These are phyloP conservation scores for Polypterus bichir DNA, from an alignment of 2,113 vertebrate genomes.

Conservation along the genomic window DNA sequence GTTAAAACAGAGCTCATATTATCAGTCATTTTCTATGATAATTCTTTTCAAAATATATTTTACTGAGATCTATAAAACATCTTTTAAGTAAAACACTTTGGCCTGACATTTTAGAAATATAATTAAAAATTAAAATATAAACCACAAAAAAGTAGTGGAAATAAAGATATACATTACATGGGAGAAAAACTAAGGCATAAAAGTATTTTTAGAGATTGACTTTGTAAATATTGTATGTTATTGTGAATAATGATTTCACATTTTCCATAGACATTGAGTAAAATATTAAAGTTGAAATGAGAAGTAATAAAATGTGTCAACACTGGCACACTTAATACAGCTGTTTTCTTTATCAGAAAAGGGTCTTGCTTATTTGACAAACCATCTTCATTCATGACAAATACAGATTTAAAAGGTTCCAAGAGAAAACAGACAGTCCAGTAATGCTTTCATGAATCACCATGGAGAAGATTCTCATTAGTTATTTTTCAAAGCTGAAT, in stretches of 20 bases:
- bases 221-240: slow-evolving; percentile 11
- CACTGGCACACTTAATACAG: no score
- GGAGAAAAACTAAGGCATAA: no score
- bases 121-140: slow-evolving; percentile 23
- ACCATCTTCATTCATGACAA: slow-evolving; percentile 21
- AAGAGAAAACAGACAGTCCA: slow-evolving; percentile 37
- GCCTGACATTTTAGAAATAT: neutral
- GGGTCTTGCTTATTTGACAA: slow-evolving; percentile 11
- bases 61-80: no score
- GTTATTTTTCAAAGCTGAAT: slow-evolving; percentile 43
- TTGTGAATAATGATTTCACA: slow-evolving; percentile 39
- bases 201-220: neutral
- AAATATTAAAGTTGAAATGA: no score
- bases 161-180: slow-evolving; percentile 18
- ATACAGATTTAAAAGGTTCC: slow-evolving; percentile 42
- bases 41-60: no score
- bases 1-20: no score
- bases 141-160: slow-evolving; percentile 16
- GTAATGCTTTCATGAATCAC: slow-evolving; percentile 42
- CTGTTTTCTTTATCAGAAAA: no score
- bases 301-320: no score
- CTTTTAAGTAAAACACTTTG: no score
- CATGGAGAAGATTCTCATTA: slow-evolving; percentile 46
- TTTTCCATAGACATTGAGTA: slow-evolving; percentile 24
- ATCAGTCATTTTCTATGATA: no score